Evolutionary conservation across 2,888 invertebrate genomes (phyloP).

Genomic region (Dryococelus australis): DNA sequence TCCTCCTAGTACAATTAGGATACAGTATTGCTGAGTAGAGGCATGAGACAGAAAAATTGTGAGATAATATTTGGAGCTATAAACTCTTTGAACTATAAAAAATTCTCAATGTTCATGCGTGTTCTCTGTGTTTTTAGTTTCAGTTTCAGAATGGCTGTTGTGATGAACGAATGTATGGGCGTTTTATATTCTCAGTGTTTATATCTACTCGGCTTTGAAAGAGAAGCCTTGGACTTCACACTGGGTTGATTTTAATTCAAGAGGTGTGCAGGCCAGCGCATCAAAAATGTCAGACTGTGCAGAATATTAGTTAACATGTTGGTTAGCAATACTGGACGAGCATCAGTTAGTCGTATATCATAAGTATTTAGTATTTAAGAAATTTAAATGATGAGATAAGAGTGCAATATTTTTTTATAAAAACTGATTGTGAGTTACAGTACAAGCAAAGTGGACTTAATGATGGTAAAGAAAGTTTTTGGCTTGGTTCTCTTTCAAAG

Average conservation of each 20-base stretch:
- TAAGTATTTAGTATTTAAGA: not conserved
- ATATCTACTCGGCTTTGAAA: not conserved
- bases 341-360: not conserved
- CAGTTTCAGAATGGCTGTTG: not conserved
- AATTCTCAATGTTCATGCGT: not conserved
- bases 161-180: not conserved
- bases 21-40: no score
- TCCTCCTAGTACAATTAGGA: no score
- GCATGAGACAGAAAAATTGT: not conserved
- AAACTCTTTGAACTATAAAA: not conserved
- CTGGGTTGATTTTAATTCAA: not conserved
- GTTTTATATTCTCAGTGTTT: not conserved
- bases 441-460: not conserved
- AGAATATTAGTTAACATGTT: not conserved
- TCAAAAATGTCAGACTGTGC: not conserved
- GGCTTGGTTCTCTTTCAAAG: constrained; percentile 17
- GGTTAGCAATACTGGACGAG: not conserved
- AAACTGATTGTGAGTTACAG: constrained; percentile 17
- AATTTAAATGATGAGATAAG: not conserved
- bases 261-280: not conserved
- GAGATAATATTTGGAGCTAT: not conserved
- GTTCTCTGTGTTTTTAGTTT: not conserved
- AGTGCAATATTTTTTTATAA: constrained; percentile 22
- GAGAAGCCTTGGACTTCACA: not conserved
- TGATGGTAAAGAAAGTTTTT: not conserved